A percentile compares a stretch with the other conserved stretches of the same genome.
Conservation (phyloP, 2,797 vertebrate genomes). For the Eulemur albifrons region DNA sequence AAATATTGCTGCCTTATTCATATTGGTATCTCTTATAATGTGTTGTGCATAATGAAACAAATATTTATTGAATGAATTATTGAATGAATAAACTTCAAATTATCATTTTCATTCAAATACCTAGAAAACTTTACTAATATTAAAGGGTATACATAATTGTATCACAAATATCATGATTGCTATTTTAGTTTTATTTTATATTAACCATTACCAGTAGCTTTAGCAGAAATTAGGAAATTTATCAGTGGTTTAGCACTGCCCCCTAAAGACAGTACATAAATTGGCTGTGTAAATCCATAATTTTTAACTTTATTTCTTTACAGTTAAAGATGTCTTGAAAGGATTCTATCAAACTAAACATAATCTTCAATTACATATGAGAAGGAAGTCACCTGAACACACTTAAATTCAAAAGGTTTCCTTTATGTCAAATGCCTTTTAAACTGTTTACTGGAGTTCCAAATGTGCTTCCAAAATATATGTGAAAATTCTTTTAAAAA, state of each 20-base stretch:
- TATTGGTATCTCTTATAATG: not conserved
- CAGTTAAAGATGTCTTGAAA: conserved; percentile 28
- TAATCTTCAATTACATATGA: not conserved
- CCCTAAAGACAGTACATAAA: conserved; percentile 70
- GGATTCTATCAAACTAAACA: conserved; percentile 31
- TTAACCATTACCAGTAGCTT: conserved; percentile 43
- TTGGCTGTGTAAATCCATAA: conserved; percentile 31
- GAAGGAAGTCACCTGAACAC: not conserved
- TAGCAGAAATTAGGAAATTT: conserved; percentile 37
- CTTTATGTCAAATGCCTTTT: not conserved
- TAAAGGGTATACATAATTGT: not conserved
- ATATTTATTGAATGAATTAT: conserved; percentile 44
- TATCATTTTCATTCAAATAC: conserved; percentile 14
- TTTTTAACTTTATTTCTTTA: conserved; percentile 7
- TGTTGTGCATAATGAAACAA: not conserved
- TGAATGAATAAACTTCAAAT: conserved; percentile 16
- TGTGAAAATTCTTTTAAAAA: not conserved
- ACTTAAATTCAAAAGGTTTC: not conserved
- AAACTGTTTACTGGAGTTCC: not conserved
- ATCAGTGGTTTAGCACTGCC: conserved; percentile 73
- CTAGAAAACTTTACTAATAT: conserved; percentile 29
- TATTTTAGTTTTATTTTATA: conserved; percentile 49
- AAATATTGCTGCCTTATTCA: not conserved
- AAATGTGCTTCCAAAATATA: not conserved
- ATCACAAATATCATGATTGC: conserved; percentile 20